Base-by-base conservation (phyloP, 1,140 invertebrate genomes). In the Uloborus diversus region DNA sequence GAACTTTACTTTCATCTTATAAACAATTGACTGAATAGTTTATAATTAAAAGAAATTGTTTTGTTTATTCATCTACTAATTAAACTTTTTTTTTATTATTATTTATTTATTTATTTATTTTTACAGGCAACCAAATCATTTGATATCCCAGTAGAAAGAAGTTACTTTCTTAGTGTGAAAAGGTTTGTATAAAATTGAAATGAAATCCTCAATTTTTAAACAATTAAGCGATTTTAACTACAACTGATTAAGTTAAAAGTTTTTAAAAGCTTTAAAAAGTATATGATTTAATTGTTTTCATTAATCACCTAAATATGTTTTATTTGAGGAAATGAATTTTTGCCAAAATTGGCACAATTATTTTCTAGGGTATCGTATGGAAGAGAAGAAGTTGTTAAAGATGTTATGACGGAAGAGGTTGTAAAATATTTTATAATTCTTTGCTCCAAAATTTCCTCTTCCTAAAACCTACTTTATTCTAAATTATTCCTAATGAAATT, bases 111-210 rank as follows among this genome's bases (percentile, higher is more conserved):
- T 33, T 76, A 25, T 23, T 65, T 14, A 20, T 9, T 27, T 28
- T 20, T 79, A 14, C 71, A 79, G 64, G 28, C 83, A 35, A 80
- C 83, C 25, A 66, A 89, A 0, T 89, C 90, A 0, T 83, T 90
- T 0, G 86, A 90, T 17, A 90, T 91, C 81, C 92, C 93, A 0
- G 92, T 95, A 3, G 93, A 94, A 84, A 94, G 94, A 84, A 96
- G 93, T 85, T 97, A 96, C 86, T 97, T 95, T 81, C 87, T 97
- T 11, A 96, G 94, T 82, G 94, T 97, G 7, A 91, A 92, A 0
- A 93, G 94, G 79, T 81, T n/a, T 32, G 42, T 66, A n/a, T n/a
- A n/a, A n/a, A n/a, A n/a, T n/a, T n/a, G n/a, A n/a, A n/a, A n/a
- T n/a, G n/a, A n/a, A n/a, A n/a, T n/a, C n/a, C n/a, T n/a, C n/a